These are phyloP conservation scores for Apis florea DNA, from an alignment of 1,140 invertebrate species.

Conservation along the genomic window DNA sequence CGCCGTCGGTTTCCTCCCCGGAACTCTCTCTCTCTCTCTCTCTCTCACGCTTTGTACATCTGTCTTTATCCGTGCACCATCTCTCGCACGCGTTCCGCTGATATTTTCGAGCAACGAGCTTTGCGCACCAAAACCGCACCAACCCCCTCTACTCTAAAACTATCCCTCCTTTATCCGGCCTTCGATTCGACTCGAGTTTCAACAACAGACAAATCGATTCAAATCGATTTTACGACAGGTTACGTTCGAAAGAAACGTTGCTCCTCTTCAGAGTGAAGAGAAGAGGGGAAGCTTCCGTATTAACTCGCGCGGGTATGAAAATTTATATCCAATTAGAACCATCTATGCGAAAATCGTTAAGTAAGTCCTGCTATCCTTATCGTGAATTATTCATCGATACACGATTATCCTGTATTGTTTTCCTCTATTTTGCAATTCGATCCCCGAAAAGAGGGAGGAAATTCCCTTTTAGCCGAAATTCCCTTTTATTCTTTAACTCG, in stretches of 20 bases:
- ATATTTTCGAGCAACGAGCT: conserved; percentile 13
- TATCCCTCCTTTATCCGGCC: conserved; percentile 47
- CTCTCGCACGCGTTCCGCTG: background rate
- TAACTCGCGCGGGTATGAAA: background rate
- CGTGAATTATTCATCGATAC: conserved; percentile 58
- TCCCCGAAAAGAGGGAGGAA: background rate
- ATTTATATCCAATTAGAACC: conserved; percentile 59
- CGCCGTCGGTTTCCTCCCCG: conserved; percentile 23
- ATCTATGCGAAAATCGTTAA: conserved; percentile 40
- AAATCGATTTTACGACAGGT: background rate
- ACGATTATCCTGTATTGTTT: conserved; percentile 18
- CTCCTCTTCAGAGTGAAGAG: background rate
- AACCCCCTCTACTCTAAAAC: conserved; percentile 33
- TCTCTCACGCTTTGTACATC: background rate
- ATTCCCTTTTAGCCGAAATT: background rate
- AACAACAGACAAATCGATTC: conserved; percentile 31
- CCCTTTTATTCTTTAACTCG: too few species aligned
- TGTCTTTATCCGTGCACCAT: conserved; percentile 11
- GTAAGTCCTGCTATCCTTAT: conserved; percentile 53
- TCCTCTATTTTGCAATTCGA: conserved; percentile 30
- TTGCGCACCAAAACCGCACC: conserved; percentile 21
- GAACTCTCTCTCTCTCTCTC: conserved; percentile 19
- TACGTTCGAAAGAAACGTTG: background rate
- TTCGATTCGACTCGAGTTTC: conserved; percentile 42
- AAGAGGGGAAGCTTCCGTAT: too few species aligned